Evolutionary conservation across 2,113 vertebrate genomes (phyloP).

Genomic region (Varanus komodoensis): DNA sequence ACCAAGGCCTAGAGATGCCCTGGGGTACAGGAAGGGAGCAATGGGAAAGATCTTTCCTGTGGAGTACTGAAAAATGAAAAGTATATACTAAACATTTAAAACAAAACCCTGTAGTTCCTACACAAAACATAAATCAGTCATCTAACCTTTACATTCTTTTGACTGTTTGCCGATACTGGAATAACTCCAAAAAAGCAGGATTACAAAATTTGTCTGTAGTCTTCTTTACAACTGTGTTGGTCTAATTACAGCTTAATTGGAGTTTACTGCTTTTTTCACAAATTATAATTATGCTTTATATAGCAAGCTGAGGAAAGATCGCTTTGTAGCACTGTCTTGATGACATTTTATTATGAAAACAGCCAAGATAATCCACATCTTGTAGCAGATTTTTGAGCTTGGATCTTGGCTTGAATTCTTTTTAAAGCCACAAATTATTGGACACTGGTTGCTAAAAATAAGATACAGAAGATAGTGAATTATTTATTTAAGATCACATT

Average conservation of each 20-base stretch:
- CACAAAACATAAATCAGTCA: slow-evolving; percentile 52
- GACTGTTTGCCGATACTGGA: slow-evolving; percentile 60
- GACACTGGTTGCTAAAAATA: slow-evolving; percentile 70
- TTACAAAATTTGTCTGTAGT: slow-evolving; percentile 45
- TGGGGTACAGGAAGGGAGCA: background rate
- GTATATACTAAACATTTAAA: background rate
- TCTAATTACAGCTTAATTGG: slow-evolving; percentile 58
- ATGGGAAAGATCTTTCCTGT: background rate
- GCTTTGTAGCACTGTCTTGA: slow-evolving; percentile 36
- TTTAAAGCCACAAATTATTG: slow-evolving; percentile 62
- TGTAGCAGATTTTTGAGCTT: slow-evolving; percentile 44
- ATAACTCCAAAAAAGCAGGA: slow-evolving; percentile 60
- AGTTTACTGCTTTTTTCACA: background rate
- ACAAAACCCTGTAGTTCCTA: slow-evolving; percentile 20
- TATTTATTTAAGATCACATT: slow-evolving; percentile 73
- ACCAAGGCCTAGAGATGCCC: too few species aligned
- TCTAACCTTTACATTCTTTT: slow-evolving; percentile 56
- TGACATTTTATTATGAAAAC: slow-evolving; percentile 43
- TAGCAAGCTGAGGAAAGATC: slow-evolving; percentile 41
- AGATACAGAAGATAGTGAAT: slow-evolving; percentile 72
- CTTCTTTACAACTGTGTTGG: slow-evolving; percentile 44
- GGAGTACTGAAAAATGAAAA: background rate
- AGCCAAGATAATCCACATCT: slow-evolving; percentile 37
- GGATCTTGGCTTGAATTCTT: slow-evolving; percentile 60
- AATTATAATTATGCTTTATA: slow-evolving; percentile 46